Base-by-base conservation (phyloP, 2,888 invertebrate species). In the Drosophila mulleri region DNA sequence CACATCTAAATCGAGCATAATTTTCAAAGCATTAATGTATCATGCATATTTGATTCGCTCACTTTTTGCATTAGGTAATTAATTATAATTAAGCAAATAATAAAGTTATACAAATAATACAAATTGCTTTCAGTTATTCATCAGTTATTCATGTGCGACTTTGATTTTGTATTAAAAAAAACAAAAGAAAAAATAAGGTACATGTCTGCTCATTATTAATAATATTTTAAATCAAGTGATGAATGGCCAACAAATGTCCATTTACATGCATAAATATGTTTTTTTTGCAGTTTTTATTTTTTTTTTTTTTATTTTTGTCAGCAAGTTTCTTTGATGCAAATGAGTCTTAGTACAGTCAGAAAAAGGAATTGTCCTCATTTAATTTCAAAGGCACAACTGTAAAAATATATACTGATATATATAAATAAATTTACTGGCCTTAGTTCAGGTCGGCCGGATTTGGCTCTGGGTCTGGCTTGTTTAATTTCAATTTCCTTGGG, bases 401-500 rank as follows among this genome's bases (percentile, higher is more conserved):
- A 32, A 37, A 52, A 72, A 47, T 60, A 11, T 39, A 39, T 32
- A 1, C 7, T 6, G 2, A 29, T 32, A 11, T 42, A 2, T 35
- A 47, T 48, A 59, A 54, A 77, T 39, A 68, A 48, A 68, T 78
- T 63, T 23, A 26, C 6, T 63, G 16, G 9, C 41, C 62, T 20
- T 0, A 26, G 26, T 26, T 47, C 26, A 32, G 56, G 37, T 48
- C 20, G 45, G 8, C 29, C 37, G 44, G n/a, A 16, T 44, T 57
- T 63, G 60, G 67, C 56, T 18, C 12, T 20, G 47, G 26, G 16
- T 54, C 45, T 63, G 65, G 45, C 60, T 67, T 65, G 67, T 76
- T 73, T 70, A 65, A 72, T 80, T 86, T 80, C 67, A 67, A 80
- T 78, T 80, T 82, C 80, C 81, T 75, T 72, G 81, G 61, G 75